Evolutionary conservation across 1,140 invertebrate species (phyloP).

Genomic region (Teleopsis dalmanni): DNA sequence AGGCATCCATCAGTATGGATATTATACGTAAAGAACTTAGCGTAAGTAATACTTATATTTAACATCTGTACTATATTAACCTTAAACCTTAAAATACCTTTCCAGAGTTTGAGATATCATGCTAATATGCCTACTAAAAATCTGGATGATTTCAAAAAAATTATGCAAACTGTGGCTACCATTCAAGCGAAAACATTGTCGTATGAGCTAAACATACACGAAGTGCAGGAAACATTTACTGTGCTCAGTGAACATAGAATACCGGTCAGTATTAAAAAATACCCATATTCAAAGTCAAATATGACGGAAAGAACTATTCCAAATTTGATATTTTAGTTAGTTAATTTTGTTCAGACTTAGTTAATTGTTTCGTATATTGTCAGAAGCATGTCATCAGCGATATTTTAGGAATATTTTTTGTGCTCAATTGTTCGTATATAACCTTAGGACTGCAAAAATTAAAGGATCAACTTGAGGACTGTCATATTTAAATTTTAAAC

Average conservation of each 20-base stretch:
- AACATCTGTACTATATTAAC: neutral
- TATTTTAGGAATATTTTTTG: too few relatives aligned
- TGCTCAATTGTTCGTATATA: too few relatives aligned
- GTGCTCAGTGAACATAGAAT: slow-evolving; percentile 52
- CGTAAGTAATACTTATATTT: slow-evolving; percentile 20
- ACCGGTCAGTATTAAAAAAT: slow-evolving; percentile 38
- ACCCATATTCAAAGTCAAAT: too few relatives aligned
- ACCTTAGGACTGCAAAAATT: too few relatives aligned
- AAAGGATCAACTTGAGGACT: too few relatives aligned
- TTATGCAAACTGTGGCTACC: slow-evolving; percentile 71
- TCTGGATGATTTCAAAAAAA: slow-evolving; percentile 72
- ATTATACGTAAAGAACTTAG: slow-evolving; percentile 50
- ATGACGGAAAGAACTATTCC: too few relatives aligned
- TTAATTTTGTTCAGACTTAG: too few relatives aligned
- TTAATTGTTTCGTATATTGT: too few relatives aligned
- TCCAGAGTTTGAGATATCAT: slow-evolving; percentile 50
- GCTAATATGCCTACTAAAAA: slow-evolving; percentile 64
- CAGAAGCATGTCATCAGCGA: too few relatives aligned
- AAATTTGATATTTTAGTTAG: too few relatives aligned
- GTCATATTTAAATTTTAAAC: too few relatives aligned
- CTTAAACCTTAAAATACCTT: neutral
- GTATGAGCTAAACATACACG: slow-evolving; percentile 64
- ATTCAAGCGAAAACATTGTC: slow-evolving; percentile 66
- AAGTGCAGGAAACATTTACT: slow-evolving; percentile 57
- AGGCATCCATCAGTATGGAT: slow-evolving; percentile 56